Conservation (phyloP, 2,797 vertebrate genomes). For the Phataginus tetradactyla region DNA sequence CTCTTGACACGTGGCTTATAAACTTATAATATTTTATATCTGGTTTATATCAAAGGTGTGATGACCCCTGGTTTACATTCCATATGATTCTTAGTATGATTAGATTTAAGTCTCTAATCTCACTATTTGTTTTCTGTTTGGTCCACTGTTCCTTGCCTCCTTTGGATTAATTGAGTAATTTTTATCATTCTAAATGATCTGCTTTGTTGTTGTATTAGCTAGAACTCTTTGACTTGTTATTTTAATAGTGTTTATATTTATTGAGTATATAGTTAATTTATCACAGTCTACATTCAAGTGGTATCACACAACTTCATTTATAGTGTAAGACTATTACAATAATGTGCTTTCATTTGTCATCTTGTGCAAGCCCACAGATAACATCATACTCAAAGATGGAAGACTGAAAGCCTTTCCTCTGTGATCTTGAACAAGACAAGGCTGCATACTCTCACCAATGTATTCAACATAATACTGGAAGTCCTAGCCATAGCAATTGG, state of each 20-base stretch:
- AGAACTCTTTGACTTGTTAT: not conserved
- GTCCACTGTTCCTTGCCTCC: not conserved
- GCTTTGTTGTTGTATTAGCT: not conserved
- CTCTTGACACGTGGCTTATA: not conserved
- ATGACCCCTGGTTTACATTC: not conserved
- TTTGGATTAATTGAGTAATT: not conserved
- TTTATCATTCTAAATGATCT: not conserved
- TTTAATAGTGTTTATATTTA: not conserved
- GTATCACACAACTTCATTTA: not conserved
- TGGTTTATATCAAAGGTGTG: not conserved
- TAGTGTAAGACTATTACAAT: not conserved
- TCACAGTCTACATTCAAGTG: not conserved
- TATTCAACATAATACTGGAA: not conserved
- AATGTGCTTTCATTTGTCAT: not conserved
- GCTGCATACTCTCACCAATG: not conserved
- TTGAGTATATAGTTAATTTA: not conserved
- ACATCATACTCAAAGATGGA: not conserved
- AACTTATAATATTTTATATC: not conserved
- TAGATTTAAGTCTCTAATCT: not conserved
- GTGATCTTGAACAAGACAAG: not conserved
- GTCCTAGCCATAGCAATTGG: not conserved
- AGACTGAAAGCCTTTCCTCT: not conserved
- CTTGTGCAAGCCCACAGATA: not conserved
- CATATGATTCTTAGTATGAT: not conserved
- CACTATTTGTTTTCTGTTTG: not conserved